A percentile compares a stretch with the other conserved stretches of the same genome.
Conservation (phyloP, 2,888 invertebrate species). For the Microplitis deprimator region DNA sequence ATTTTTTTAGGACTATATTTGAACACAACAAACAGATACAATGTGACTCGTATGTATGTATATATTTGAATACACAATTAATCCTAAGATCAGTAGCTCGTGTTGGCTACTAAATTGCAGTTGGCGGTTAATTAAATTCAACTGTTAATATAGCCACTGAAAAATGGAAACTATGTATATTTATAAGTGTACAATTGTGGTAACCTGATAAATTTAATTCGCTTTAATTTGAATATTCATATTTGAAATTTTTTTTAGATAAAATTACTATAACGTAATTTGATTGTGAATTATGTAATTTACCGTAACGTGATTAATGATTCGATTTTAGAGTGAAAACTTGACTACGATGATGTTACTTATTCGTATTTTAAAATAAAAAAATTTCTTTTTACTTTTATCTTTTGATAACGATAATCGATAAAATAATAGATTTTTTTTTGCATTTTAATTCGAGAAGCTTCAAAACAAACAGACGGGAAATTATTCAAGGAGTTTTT, state of each 20-base stretch:
- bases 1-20: neutral
- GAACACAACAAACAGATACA: neutral
- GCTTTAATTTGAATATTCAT: too few relatives aligned
- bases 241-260: too few relatives aligned
- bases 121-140: constrained; percentile 52
- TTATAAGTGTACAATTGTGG: neutral
- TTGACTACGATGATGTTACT: neutral
- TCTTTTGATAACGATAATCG: constrained; percentile 16
- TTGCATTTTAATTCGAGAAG: constrained; percentile 3
- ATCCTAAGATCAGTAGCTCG: constrained; percentile 50
- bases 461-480: constrained; percentile 9
- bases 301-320: constrained; percentile 19
- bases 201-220: constrained; percentile 4
- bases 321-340: neutral
- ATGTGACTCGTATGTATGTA: neutral
- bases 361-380: neutral
- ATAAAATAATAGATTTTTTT: neutral
- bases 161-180: constrained; percentile 42
- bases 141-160: constrained; percentile 45
- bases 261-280: neutral
- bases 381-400: constrained; percentile 12
- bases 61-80: constrained; percentile 37
- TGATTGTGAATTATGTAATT: neutral
- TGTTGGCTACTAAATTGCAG: constrained; percentile 48
- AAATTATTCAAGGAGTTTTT: neutral